Percentiles rank a stretch among this genome's conserved stretches.
Conservation (phyloP, 1,140 invertebrate species). For the Uloborus diversus region DNA sequence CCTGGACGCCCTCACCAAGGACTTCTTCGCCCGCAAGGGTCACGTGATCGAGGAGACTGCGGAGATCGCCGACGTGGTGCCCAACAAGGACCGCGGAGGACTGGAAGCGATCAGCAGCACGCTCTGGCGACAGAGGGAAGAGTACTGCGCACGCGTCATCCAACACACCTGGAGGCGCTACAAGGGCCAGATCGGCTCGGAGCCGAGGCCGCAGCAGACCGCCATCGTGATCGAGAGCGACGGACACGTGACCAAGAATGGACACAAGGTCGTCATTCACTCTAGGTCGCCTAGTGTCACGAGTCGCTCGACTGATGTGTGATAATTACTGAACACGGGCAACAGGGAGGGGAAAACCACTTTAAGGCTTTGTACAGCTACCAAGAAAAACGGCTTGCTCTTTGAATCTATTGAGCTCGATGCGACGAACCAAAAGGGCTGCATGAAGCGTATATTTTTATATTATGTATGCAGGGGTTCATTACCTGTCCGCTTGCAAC, state of each 20-base stretch:
- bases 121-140: constrained; percentile 92
- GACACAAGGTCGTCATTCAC: constrained; percentile 88
- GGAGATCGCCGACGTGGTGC: constrained; percentile 74
- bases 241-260: constrained; percentile 81
- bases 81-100: constrained; percentile 81
- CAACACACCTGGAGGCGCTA: constrained; percentile 84
- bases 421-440: constrained; percentile 40
- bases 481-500: constrained; percentile 54
- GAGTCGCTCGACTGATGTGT: constrained; percentile 82
- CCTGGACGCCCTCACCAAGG: constrained; percentile 86
- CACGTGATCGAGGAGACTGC: constrained; percentile 59
- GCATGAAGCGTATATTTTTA: constrained; percentile 58
- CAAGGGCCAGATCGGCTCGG: constrained; percentile 58
- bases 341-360: background rate
- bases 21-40: constrained; percentile 95
- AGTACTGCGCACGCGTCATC: constrained; percentile 93
- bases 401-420: constrained; percentile 45
- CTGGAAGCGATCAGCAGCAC: constrained; percentile 94
- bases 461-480: constrained; percentile 54
- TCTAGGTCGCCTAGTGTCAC: constrained; percentile 82
- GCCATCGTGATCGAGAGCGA: constrained; percentile 84
- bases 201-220: constrained; percentile 68
- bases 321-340: constrained; percentile 64
- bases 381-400: constrained; percentile 26
- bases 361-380: constrained; percentile 30